Percentiles rank a stretch among this genome's conserved stretches.
phyloP scores from a whole-genome alignment of 2,113 vertebrate genomes.

The Cochlearius cochlearius region DNA sequence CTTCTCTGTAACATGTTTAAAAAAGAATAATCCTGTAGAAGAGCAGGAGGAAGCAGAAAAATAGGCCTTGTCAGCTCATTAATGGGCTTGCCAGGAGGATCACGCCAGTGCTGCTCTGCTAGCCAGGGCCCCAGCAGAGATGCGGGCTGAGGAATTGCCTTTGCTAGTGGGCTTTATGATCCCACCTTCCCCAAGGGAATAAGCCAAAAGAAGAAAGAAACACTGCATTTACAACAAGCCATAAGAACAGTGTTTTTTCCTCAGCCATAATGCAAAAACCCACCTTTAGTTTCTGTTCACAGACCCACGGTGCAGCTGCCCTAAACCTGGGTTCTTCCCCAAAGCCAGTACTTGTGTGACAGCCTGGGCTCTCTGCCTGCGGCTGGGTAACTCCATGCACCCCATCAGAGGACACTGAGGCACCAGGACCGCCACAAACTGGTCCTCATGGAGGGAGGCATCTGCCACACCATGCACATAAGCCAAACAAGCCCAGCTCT shows the following conservation, averaged over 20 bases:
- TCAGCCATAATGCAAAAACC: neutral
- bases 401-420: neutral
- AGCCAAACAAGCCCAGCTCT: neutral
- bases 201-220: neutral
- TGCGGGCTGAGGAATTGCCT: neutral
- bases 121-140: neutral
- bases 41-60: neutral
- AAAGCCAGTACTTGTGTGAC: neutral
- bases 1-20: neutral
- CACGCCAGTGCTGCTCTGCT: rapidly evolving
- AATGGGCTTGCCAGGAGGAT: neutral
- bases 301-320: neutral
- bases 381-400: neutral
- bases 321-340: neutral
- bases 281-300: neutral
- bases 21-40: neutral
- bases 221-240: neutral
- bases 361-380: neutral
- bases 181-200: neutral
- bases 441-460: neutral
- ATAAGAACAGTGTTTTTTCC: neutral
- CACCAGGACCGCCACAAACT: neutral
- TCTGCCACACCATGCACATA: neutral
- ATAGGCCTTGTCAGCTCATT: neutral
- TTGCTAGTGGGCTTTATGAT: neutral